phyloP scores from a whole-genome alignment of 53 echinoderm and acorn worm species.

The Holothuria scabra region DNA sequence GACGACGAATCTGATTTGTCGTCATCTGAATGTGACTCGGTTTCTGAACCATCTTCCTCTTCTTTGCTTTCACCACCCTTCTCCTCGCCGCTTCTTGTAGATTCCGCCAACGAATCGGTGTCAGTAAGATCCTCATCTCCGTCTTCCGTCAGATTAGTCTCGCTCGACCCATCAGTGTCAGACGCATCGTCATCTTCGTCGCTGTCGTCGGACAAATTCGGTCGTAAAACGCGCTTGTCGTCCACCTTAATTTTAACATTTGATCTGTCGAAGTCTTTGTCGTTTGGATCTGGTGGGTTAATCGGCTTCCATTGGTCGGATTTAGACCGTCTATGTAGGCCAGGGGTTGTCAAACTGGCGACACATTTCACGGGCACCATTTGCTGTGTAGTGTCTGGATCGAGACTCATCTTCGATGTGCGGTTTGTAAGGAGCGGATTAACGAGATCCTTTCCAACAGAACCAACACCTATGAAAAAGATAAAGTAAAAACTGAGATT shows the following conservation, averaged over 20 bases:
- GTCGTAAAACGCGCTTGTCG: slow-evolving; percentile 19
- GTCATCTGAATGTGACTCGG: not conserved
- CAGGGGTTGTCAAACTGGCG: slow-evolving; percentile 17
- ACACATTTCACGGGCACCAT: slow-evolving; percentile 16
- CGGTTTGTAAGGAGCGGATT: not conserved
- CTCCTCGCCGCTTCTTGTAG: not conserved
- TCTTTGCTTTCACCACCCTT: not conserved
- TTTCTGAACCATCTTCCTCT: not conserved
- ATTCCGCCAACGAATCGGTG: too few species aligned
- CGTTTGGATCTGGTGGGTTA: not conserved
- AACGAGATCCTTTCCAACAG: not conserved
- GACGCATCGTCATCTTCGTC: slow-evolving; percentile 1
- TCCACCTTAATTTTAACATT: slow-evolving; percentile 13
- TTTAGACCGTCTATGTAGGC: not conserved
- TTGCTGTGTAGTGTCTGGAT: not conserved
- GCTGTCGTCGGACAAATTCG: slow-evolving; percentile 6
- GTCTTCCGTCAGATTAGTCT: too few species aligned
- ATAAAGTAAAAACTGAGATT: too few species aligned
- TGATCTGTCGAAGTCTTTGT: slow-evolving; percentile 41
- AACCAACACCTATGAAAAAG: too few species aligned
- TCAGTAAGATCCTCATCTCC: too few species aligned
- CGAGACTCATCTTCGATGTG: not conserved
- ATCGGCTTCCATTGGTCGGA: slow-evolving; percentile 22
- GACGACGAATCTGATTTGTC: not conserved
- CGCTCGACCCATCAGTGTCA: not conserved